Conservation (phyloP, 2,797 vertebrate genomes). For the Heterohyrax brucei region DNA sequence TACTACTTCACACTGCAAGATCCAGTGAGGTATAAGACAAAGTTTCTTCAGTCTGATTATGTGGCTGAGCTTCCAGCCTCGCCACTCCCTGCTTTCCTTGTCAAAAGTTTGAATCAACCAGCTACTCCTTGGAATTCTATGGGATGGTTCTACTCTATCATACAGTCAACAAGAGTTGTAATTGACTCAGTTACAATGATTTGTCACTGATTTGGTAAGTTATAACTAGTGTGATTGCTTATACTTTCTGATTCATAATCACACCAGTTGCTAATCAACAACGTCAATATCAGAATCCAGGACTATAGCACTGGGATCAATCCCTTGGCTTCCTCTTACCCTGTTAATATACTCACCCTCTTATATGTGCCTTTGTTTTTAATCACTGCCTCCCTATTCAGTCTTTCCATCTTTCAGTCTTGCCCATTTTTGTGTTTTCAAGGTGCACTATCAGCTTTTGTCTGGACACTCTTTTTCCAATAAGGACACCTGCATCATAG, state of each 20-base stretch:
- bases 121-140: no score
- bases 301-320: background rate
- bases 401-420: background rate
- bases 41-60: background rate
- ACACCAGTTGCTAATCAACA: conserved; percentile 30
- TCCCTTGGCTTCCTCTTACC: background rate
- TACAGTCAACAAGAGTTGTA: no score
- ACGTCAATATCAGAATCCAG: background rate
- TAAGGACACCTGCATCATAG: background rate
- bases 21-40: background rate
- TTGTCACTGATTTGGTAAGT: background rate
- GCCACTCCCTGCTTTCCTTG: background rate
- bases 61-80: background rate
- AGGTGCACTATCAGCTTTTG: background rate
- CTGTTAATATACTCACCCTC: background rate
- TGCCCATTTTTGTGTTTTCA: background rate
- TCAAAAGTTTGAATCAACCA: no score
- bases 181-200: no score
- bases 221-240: background rate
- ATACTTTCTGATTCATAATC: background rate
- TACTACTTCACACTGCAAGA: background rate
- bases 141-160: no score
- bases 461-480: background rate
- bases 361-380: background rate
- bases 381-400: background rate